Percentiles rank a stretch among this genome's conserved stretches.
phyloP scores from a whole-genome alignment of 1,140 invertebrate species.

The Polypedilum vanderplanki region DNA sequence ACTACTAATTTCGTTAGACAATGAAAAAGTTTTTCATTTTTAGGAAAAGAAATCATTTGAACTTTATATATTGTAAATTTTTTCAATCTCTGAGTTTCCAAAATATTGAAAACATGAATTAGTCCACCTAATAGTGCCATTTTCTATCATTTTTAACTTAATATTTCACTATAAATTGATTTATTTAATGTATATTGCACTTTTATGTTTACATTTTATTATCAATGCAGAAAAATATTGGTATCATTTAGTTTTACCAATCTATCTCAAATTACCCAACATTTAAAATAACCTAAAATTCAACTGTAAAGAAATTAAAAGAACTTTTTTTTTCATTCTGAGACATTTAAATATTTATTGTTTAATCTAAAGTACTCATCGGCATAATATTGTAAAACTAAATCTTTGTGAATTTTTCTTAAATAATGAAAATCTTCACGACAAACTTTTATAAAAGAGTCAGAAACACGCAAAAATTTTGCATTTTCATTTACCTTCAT shows the following conservation, averaged over 20 bases:
- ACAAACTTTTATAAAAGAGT: slow-evolving; percentile 5
- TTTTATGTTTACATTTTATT: too few relatives aligned
- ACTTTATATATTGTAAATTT: slow-evolving; percentile 3
- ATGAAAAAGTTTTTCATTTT: not conserved
- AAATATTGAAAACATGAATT: not conserved
- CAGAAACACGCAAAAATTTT: not conserved
- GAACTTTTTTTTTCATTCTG: not conserved
- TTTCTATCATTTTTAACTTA: not conserved
- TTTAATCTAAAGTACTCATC: not conserved
- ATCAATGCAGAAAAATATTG: too few relatives aligned
- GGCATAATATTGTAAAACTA: not conserved
- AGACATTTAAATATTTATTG: not conserved
- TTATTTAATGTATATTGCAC: too few relatives aligned
- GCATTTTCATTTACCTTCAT: not conserved
- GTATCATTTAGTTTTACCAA: too few relatives aligned
- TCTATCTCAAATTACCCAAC: too few relatives aligned
- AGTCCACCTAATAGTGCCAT: not conserved
- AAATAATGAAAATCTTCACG: not conserved
- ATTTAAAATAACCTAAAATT: too few relatives aligned
- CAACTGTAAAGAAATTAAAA: not conserved
- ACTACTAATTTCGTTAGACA: not conserved
- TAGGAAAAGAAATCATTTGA: not conserved
- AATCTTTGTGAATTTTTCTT: not conserved
- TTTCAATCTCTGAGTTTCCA: not conserved
- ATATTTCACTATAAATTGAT: too few relatives aligned